Evolutionary conservation across 1,140 invertebrate genomes (phyloP), one percentile per base, ranked within the genome.

Genomic region (Zelostemma sp.): DNA sequence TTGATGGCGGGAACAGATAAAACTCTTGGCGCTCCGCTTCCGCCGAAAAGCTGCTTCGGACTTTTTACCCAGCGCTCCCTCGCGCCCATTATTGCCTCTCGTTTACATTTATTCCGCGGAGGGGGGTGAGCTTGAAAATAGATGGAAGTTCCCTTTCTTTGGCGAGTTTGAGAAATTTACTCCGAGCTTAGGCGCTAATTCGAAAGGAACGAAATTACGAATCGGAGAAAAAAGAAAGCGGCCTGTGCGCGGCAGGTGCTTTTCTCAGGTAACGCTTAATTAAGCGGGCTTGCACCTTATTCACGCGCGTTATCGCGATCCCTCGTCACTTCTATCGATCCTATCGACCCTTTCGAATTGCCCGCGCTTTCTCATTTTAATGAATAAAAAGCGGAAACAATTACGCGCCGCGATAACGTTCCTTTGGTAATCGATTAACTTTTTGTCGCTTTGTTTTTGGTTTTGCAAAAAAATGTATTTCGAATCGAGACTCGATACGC

Each of bases 281-380:
- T 70, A 61, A 70, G 55, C 53, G 57, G 61, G 46, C 61, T 45
- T 65, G 67, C 57, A 61, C 61, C 67, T 65, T 65, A 55, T 70
- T 61, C 59, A 57, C 67, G 51, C 67, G 60, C 51, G 61, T 69
- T 69, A 64, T 69, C 67, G 67, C 67, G 67, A 69, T 69, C 56
- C 67, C 56, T 64, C 60, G 60, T 69, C 60, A 64, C 60, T 38
- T 53, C 46, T 47, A 43, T 47, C 61, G 67, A 69, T 69, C 47
- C 38, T 65, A 70, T 70, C 67, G 19, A 58, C 47, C 40, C 43
- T 50, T 60, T 45, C 63, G 60, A 69, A 64, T 64, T 56, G 60
- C 66, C 43, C 48, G 59, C 18, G 60, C 66, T 69, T 69, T 64
- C 59, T 69, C 67, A 69, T 69, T 69, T 40, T 38, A 64, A 64